These are phyloP conservation scores for Poeciliopsis retropinna DNA, from an alignment of 2,113 vertebrate genomes.

Conservation along the genomic window DNA sequence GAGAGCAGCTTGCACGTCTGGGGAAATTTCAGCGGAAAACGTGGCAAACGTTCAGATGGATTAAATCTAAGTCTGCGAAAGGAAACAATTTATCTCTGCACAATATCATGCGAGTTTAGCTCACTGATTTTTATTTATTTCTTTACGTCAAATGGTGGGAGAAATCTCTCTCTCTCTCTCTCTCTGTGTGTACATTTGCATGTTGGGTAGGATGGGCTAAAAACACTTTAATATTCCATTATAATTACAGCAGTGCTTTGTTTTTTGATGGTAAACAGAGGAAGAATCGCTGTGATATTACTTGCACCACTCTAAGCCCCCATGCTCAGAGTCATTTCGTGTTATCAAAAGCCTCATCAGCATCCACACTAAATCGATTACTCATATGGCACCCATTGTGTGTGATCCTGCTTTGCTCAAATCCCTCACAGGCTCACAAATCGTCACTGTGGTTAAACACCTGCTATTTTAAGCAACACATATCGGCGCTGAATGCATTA, in stretches of 20 bases:
- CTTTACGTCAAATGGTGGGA: slow-evolving; percentile 34
- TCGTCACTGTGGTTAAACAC: slow-evolving; percentile 51
- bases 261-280: slow-evolving; percentile 11
- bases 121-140: neutral
- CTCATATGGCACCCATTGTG: slow-evolving; percentile 20
- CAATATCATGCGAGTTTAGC: slow-evolving; percentile 59
- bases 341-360: slow-evolving; percentile 20
- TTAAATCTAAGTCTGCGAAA: slow-evolving; percentile 63
- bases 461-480: slow-evolving; percentile 49
- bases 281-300: slow-evolving; percentile 7
- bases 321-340: neutral
- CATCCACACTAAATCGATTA: slow-evolving; percentile 15
- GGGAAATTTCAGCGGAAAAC: slow-evolving; percentile 45
- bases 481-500: slow-evolving; percentile 18
- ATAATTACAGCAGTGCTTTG: slow-evolving; percentile 25
- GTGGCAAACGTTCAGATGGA: slow-evolving; percentile 64
- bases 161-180: neutral
- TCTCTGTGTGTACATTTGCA: neutral
- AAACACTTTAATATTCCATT: slow-evolving; percentile 30
- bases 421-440: slow-evolving; percentile 56
- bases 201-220: slow-evolving; percentile 8
- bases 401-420: slow-evolving; percentile 32
- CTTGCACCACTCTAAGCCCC: slow-evolving; percentile 1
- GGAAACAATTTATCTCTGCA: slow-evolving; percentile 71
- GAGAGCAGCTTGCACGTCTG: slow-evolving; percentile 42